Conservation (phyloP, 2,113 vertebrate genomes). For the Brienomyrus brachyistius region DNA sequence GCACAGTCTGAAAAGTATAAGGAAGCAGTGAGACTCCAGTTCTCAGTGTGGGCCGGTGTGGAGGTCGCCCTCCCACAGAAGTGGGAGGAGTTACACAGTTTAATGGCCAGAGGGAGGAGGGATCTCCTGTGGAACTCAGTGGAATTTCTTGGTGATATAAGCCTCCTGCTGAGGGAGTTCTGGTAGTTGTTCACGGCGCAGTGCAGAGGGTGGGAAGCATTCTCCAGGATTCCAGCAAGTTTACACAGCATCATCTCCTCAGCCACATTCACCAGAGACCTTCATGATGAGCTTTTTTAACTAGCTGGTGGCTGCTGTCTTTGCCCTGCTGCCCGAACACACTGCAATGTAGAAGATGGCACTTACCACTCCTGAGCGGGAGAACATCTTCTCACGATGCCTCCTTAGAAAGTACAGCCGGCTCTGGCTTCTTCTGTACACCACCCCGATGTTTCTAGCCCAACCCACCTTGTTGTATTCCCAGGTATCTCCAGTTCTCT, state of each 20-base stretch:
- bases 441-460: background rate
- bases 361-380: background rate
- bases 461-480: background rate
- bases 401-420: background rate
- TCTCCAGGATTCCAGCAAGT: background rate
- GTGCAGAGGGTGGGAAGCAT: background rate
- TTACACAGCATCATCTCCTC: background rate
- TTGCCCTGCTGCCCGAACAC: background rate
- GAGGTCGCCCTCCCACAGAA: background rate
- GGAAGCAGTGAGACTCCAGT: background rate
- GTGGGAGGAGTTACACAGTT: background rate
- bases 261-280: background rate
- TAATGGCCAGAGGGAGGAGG: background rate
- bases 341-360: background rate
- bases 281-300: background rate
- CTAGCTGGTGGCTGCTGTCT: background rate
- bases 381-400: background rate
- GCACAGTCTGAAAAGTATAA: background rate
- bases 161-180: background rate
- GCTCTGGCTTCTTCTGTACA: background rate
- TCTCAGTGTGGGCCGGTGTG: background rate
- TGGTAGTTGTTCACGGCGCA: background rate
- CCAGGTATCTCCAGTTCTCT: background rate
- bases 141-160: background rate
- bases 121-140: background rate